These are phyloP conservation scores for Ctenopoma multispine DNA, from an alignment of 2,797 vertebrate species.

Conservation along the genomic window DNA sequence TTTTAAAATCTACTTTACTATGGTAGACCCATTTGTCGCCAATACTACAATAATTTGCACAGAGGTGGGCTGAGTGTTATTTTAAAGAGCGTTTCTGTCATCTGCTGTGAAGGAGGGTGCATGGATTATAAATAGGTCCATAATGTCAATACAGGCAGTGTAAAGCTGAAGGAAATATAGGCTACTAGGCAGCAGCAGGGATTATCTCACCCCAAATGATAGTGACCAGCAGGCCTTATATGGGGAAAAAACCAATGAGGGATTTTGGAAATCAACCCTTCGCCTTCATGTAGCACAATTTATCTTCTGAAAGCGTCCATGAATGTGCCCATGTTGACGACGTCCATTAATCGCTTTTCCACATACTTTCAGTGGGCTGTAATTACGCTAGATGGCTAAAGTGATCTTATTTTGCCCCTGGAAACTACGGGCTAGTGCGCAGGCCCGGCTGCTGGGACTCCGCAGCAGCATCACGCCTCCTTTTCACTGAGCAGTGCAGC, in stretches of 20 bases:
- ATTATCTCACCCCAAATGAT: slow-evolving; percentile 63
- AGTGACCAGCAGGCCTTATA: slow-evolving; percentile 55
- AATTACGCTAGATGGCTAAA: slow-evolving; percentile 39
- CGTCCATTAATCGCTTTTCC: not conserved
- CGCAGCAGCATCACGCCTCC: slow-evolving; percentile 69
- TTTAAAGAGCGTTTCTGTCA: slow-evolving; percentile 13
- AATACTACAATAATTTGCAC: not conserved
- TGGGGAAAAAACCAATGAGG: slow-evolving; percentile 32
- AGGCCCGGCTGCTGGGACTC: slow-evolving; percentile 62
- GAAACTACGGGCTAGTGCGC: slow-evolving; percentile 57
- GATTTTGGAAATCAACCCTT: slow-evolving; percentile 27
- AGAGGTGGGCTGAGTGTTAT: not conserved
- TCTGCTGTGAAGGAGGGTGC: slow-evolving; percentile 38
- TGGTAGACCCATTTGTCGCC: not conserved
- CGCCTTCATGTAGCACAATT: not conserved
- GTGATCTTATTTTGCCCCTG: slow-evolving; percentile 51
- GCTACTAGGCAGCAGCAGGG: slow-evolving; percentile 45
- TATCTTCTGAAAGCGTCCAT: not conserved
- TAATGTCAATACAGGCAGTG: slow-evolving; percentile 44
- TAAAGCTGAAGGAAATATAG: slow-evolving; percentile 19
- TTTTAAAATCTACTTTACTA: too few relatives aligned
- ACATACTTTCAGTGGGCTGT: slow-evolving; percentile 7
- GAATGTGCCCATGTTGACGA: not conserved
- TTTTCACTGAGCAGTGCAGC: slow-evolving; percentile 61
- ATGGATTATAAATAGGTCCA: slow-evolving; percentile 58